Base-by-base conservation (phyloP, 1,140 invertebrate species). In the Sipha flava region DNA sequence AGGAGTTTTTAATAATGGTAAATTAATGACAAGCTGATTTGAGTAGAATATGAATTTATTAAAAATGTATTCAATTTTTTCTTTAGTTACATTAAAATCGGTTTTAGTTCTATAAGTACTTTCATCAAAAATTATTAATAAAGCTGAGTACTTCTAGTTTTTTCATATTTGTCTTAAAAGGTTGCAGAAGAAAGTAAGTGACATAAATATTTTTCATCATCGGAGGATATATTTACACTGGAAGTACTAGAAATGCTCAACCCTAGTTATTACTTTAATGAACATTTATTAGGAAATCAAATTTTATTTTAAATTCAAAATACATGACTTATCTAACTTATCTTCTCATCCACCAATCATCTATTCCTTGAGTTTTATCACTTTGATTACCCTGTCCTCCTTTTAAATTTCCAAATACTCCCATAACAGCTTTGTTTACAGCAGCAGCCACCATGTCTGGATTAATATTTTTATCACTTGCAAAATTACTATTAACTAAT, bases 391-490 rank as follows among this genome's bases (percentile, higher is more conserved):
- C 21, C 34, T 68, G 75, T 31, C 62, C 40, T 16, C 49, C 79
- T 77, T 80, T 81, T 5, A 81, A 77, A 79, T 80, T 80, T 37
- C 59, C 79, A 26, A 81, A 52, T 6, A 81, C 81, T 21, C 81
- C 81, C 52, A 80, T 80, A 3, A 81, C 81, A 12, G 81, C 81
- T 80, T 81, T 80, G 40, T 81, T 81, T 23, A 81, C 81, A 16
- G 73, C 81, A 31, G 81, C 79, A 26, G 70, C 81, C 45, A 81
- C 72, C 14, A 81, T 49, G 29, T 81, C 79, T 21, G 81, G 49
- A 57, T 79, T 79, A 10, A 80, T 29, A 77, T 68, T 80, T 26
- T 45, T 64, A 52, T 79, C 79, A 29, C n/a, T 34, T 10, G 37
- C 10, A 43, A 31, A 77, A 77, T 52, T 59, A 57, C 34, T 26